These are phyloP conservation scores for Salminus brasiliensis DNA, from an alignment of 2,113 vertebrate species.

Conservation along the genomic window DNA sequence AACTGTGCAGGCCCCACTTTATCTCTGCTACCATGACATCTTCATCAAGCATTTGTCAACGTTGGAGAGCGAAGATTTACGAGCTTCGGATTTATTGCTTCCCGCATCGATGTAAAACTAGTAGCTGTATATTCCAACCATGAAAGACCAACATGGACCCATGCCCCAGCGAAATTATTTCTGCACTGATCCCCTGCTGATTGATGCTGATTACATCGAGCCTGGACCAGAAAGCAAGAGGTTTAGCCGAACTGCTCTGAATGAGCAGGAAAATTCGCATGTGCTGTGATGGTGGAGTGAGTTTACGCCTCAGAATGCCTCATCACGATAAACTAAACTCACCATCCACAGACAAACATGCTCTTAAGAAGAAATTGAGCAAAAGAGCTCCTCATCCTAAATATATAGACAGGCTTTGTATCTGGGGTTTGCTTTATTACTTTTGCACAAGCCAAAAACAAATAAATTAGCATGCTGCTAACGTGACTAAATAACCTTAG, in stretches of 20 bases:
- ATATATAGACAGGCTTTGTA: neutral
- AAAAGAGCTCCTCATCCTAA: neutral
- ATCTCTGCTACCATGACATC: constrained; percentile 76
- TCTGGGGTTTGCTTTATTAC: too few species aligned
- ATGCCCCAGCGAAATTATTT: constrained; percentile 24
- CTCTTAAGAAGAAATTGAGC: neutral
- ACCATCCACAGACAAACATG: neutral
- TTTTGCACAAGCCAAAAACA: too few species aligned
- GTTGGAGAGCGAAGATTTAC: constrained; percentile 73
- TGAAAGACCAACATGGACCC: constrained; percentile 39
- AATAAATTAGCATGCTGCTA: too few species aligned
- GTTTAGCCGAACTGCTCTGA: constrained; percentile 17
- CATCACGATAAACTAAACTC: neutral
- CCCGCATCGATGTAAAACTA: constrained; percentile 52
- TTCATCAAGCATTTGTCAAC: constrained; percentile 80
- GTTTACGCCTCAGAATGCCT: neutral
- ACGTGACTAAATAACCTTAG: too few species aligned
- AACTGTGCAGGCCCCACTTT: constrained; percentile 62
- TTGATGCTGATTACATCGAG: constrained; percentile 45
- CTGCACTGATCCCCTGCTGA: constrained; percentile 21
- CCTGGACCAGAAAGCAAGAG: constrained; percentile 22
- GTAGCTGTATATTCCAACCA: constrained; percentile 43
- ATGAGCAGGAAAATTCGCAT: neutral
- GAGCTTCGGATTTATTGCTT: constrained; percentile 67
- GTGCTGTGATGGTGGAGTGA: neutral